Percentiles rank a stretch among this genome's conserved stretches.
Conservation (phyloP, 2,113 vertebrate genomes). For the Aegotheles bennettii region DNA sequence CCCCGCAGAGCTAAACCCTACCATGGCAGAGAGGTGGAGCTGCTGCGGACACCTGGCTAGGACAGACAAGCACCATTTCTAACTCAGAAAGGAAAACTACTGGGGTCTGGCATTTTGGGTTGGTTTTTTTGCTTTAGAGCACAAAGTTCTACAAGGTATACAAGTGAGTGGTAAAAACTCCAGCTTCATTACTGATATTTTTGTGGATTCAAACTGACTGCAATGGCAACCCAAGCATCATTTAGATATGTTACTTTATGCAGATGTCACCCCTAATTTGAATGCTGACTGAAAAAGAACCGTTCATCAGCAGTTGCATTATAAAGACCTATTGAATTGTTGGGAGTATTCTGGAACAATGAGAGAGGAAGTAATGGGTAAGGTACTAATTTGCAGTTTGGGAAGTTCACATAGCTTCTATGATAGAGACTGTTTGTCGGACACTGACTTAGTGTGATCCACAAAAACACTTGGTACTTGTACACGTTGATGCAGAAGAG, state of each 20-base stretch:
- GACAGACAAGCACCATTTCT: neutral
- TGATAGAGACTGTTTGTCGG: neutral
- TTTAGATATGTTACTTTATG: neutral
- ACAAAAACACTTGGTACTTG: neutral
- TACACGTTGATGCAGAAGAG: neutral
- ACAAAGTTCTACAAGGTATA: neutral
- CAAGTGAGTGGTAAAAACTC: neutral
- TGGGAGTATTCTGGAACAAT: neutral
- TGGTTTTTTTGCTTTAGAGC: neutral
- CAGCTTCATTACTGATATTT: neutral
- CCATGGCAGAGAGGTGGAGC: neutral
- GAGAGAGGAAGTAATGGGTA: neutral
- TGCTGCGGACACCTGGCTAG: neutral
- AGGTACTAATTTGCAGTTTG: neutral
- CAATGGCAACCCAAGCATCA: rapidly evolving
- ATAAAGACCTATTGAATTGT: neutral
- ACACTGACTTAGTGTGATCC: neutral
- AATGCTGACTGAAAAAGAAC: neutral
- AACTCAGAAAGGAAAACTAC: neutral
- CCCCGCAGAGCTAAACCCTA: neutral
- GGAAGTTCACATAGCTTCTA: neutral
- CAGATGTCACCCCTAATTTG: neutral
- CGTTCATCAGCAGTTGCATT: neutral
- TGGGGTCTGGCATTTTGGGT: neutral
- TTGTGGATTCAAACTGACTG: neutral